Evolutionary conservation across 2,888 invertebrate species (phyloP), one percentile per base, ranked within the genome.

Genomic region (Drosophila glabriapex): DNA sequence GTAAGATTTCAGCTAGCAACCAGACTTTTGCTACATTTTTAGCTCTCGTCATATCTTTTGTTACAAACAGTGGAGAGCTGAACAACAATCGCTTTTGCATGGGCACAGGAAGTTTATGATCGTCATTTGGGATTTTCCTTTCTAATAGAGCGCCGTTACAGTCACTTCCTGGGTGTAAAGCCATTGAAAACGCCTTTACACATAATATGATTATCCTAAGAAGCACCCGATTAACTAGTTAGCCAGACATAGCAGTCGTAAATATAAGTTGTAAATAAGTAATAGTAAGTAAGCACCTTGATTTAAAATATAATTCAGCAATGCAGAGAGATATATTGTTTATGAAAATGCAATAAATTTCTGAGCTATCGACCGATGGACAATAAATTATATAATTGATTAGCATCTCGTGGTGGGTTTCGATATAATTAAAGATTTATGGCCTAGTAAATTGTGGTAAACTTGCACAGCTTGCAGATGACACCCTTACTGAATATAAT

Each of bases 91-190:
- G 69, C 43, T 80, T 78, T 78, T 75, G 70, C 73, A 77, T 73
- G 71, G 62, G 61, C 68, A 55, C 70, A 82, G 72, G 70, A 80
- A 82, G 65, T 58, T 58, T 70, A 65, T 55, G 68, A 60, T 62
- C 55, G 54, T 31, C 53, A 59, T 54, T 58, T 61, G 52, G 50
- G 63, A 72, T 70, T 78, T 88, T 76, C 73, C 89, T 85, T 89
- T 89, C 79, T 68, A 89, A 86, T 72, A 61, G 37, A 59, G 28
- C 29, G 55, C 35, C 14, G 63, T 53, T 65, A 56, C 68, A 54
- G 52, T 73, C 64, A 79, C 71, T 88, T 88, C 85, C 83, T 71
- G 73, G 49, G 58, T 68, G 49, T 62, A 59, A 64, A 54, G 52
- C 43, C 59, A 61, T 31, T 53, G 43, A 60, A 56, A 75, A 63